phyloP scores from a whole-genome alignment of 2,113 vertebrate species.

The Oceanodroma tethys region DNA sequence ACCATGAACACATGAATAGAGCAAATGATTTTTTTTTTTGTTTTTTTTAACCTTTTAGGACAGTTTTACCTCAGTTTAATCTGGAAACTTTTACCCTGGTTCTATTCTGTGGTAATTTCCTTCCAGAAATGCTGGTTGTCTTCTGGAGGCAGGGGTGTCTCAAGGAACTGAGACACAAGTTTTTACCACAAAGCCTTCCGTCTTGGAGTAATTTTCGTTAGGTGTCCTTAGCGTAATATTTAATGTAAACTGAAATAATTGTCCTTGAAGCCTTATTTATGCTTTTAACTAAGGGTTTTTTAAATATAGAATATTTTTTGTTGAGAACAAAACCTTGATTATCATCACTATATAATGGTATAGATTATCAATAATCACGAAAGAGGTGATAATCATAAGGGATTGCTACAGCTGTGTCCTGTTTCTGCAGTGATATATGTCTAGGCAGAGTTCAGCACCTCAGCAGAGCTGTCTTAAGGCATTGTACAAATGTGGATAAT shows the following conservation, averaged over 20 bases:
- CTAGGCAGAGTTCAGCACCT: background rate
- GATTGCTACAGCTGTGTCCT: background rate
- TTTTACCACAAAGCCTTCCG: background rate
- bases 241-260: background rate
- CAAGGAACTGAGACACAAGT: background rate
- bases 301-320: background rate
- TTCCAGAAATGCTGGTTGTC: background rate
- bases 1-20: background rate
- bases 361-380: background rate
- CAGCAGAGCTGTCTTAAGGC: background rate
- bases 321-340: background rate
- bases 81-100: background rate
- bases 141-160: background rate
- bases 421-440: background rate
- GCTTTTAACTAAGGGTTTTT: background rate
- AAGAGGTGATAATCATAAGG: background rate
- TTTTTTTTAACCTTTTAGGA: background rate
- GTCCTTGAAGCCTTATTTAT: background rate
- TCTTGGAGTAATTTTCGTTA: background rate
- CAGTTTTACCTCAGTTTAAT: background rate
- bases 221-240: background rate
- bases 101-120: background rate
- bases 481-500: background rate
- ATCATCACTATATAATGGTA: background rate
- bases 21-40: background rate